phyloP scores from a whole-genome alignment of 2,797 vertebrate genomes.

The Limnodromus scolopaceus region DNA sequence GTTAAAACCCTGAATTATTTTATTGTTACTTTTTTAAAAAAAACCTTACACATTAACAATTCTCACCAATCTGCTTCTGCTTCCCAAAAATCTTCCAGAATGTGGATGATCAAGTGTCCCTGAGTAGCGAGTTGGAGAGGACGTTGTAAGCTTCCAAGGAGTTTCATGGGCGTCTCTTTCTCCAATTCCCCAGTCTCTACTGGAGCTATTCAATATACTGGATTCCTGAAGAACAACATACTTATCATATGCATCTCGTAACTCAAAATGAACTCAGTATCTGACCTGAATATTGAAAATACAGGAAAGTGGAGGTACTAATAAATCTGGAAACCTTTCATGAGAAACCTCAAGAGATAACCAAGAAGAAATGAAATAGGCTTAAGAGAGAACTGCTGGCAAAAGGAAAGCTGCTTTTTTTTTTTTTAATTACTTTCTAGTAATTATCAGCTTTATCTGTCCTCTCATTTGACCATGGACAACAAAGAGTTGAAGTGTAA shows the following conservation, averaged over 20 bases:
- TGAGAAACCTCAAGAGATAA: neutral
- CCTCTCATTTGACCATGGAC: neutral
- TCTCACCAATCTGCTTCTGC: slow-evolving; percentile 86
- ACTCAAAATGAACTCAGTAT: neutral
- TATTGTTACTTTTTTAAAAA: neutral
- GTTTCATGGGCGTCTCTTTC: slow-evolving; percentile 79
- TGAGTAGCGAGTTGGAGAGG: slow-evolving; percentile 78
- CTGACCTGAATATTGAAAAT: neutral
- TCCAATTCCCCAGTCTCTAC: slow-evolving; percentile 82
- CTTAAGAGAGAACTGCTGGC: neutral
- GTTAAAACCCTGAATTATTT: neutral
- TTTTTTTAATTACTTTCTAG: neutral
- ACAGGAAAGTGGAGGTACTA: neutral
- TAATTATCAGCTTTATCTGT: neutral
- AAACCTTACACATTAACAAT: neutral
- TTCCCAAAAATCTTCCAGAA: slow-evolving; percentile 81
- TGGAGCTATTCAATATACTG: slow-evolving; percentile 76
- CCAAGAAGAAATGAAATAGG: neutral
- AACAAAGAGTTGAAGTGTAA: neutral
- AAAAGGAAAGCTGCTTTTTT: neutral
- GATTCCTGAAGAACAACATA: slow-evolving; percentile 77
- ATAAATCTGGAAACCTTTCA: neutral
- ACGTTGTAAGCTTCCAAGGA: slow-evolving; percentile 84
- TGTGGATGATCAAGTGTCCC: slow-evolving; percentile 81
- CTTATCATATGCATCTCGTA: neutral